Conservation (phyloP, 2,797 vertebrate species). For the Hapalemur alaotrensis region DNA sequence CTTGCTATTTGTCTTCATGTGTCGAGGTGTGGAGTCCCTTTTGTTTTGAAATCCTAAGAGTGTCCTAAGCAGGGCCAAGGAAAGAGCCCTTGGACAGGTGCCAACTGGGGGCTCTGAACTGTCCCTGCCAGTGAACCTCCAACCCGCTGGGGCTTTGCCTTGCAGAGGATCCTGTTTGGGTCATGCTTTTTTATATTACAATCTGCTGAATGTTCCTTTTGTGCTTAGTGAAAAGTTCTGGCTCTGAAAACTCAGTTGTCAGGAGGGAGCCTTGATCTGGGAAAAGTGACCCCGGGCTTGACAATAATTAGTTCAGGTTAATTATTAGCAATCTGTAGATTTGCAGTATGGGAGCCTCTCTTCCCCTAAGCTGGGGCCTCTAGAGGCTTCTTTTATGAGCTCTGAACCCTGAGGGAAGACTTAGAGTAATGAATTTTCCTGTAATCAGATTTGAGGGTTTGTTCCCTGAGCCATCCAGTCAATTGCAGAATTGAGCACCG, state of each 20-base stretch:
- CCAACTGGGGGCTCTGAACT: fast-evolving
- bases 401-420: constrained; percentile 89
- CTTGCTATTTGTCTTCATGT: not conserved
- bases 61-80: not conserved
- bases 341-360: constrained; percentile 87
- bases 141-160: fast-evolving
- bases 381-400: constrained; percentile 93
- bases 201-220: constrained; percentile 61
- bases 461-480: constrained; percentile 86
- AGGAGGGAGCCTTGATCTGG: constrained; percentile 77
- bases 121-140: not conserved
- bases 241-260: constrained; percentile 76
- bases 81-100: no score
- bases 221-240: constrained; percentile 67
- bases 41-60: not conserved
- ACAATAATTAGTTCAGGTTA: constrained; percentile 97
- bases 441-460: constrained; percentile 89
- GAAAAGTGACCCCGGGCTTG: constrained; percentile 85
- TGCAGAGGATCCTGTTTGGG: not conserved
- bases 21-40: not conserved
- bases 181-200: not conserved
- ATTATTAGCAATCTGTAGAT: constrained; percentile 96
- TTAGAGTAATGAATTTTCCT: constrained; percentile 89
- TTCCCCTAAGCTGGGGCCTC: constrained; percentile 84
- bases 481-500: constrained; percentile 83